Evolutionary conservation across 2,113 vertebrate species (phyloP), one percentile per base, ranked within the genome.

Genomic region (Halcyon senegalensis): DNA sequence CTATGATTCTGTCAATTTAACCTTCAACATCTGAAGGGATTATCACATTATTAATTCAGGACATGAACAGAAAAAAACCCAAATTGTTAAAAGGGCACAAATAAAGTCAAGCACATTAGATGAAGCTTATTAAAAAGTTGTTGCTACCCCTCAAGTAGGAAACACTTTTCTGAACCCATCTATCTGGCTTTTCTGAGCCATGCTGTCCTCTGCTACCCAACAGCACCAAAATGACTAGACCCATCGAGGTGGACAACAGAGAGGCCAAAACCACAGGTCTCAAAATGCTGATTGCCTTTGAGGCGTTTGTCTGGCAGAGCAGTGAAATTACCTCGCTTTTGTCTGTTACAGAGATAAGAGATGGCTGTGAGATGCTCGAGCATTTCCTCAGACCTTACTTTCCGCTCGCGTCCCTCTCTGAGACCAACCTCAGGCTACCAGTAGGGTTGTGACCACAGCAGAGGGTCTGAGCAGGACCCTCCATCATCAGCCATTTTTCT

Each of bases 221-320:
- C 21, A 68, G 19, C 64, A 77, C 31, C 7, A 19, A 39, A 84
- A 81, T 15, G 17, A 69, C 21, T 16, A 35, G 23, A n/a, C 4
- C 6, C 43, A 33, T 15, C 44, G 41, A 59, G 24, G 44, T 10
- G 12, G 19, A 21, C 5, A 33, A 31, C 0, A 1, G 24, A 9
- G 14, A 58, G 48, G 9, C 46, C 51, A 50, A 77, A 92, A 70
- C 51, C 68, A 64, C 50, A 43, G 48, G 9, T 33, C 46, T 93
- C 43, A 60, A 74, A 92, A n/a, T 62, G 37, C 3, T 0, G 0
- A 2, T n/a, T 1, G 0, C 27, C 46, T 64, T 43, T 69, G 43
- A 81, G 51, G 9, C 1, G 0, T 82, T 44, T 53, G 58, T 20
- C n/a, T 23, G 53, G 10, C 19, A 72, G 62, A 24, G 64, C 1